These are phyloP conservation scores for Epistrophe grossulariae DNA, from an alignment of 2,888 invertebrate genomes.

Conservation along the genomic window DNA sequence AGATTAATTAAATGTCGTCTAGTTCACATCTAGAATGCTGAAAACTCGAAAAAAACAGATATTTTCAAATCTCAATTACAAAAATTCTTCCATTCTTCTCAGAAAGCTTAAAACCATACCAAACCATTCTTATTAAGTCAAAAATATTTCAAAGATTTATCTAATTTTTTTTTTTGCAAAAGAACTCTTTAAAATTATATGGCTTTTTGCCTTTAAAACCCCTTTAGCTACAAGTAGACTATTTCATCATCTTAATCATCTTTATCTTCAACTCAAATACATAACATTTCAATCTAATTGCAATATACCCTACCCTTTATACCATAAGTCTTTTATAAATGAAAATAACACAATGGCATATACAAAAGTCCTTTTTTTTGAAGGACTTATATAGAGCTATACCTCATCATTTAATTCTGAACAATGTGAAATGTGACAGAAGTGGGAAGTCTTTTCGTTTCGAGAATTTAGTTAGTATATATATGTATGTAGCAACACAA, in stretches of 20 bases:
- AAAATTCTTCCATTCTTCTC: too few relatives aligned
- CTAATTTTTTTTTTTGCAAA: too few relatives aligned
- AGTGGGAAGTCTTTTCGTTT: slow-evolving; percentile 9
- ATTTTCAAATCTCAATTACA: too few relatives aligned
- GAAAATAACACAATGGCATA: neutral
- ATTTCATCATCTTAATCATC: neutral
- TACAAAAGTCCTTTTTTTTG: neutral
- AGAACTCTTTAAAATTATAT: neutral
- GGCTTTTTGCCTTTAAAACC: neutral
- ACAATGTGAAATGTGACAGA: neutral
- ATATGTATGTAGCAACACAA: neutral
- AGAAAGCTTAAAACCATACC: too few relatives aligned
- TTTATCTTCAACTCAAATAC: neutral
- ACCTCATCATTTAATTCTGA: slow-evolving; percentile 11
- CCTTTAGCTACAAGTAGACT: neutral
- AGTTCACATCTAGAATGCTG: too few relatives aligned
- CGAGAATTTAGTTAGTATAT: neutral
- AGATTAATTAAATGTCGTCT: too few relatives aligned
- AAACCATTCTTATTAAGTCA: too few relatives aligned
- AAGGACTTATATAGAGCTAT: neutral
- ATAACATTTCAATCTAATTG: slow-evolving; percentile 5
- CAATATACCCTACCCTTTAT: neutral
- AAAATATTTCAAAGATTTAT: too few relatives aligned
- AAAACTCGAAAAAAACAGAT: too few relatives aligned
- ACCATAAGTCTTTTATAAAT: neutral